Evolutionary conservation across 2,888 invertebrate genomes (phyloP), one percentile per base, ranked within the genome.

Genomic region (Lepetodrilus schrolli): DNA sequence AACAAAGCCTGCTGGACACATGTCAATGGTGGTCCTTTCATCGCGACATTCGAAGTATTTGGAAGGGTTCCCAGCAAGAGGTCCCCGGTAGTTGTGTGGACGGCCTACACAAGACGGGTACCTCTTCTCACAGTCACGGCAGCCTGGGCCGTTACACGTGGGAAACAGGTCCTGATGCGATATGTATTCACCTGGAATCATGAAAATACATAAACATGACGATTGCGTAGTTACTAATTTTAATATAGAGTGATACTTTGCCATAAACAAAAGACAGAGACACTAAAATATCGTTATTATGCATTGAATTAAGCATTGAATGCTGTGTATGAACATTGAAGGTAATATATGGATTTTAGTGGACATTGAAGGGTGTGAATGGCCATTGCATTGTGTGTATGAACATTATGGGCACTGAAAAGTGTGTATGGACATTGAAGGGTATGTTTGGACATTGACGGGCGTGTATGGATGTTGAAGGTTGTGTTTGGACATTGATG

Each of bases 51-150:
- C 68, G 47, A 26, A 68, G 47, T 23, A 68, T 26, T 47, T 68
- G 21, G 43, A 47, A 7, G 23, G 43, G 37, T 68, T 30, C 7
- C 26, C 26, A 17, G 43, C 30, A 17, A 68, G n/a, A n/a, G 26
- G 26, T 4, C 47, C 26, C 68, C 47, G 38, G 47, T 26, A 68
- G 43, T 30, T 47, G 68, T 68, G 43, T 7, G 43, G 43, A n/a
- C 34, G 26, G 5, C 68, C 68, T 5, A 43, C 37, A 47, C 68
- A 68, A 2, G 68, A 47, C 10, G 68, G 68, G 43, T 68, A 47
- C 47, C 26, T 10, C 10, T 17, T 21, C 20, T 68, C 68, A 47
- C 68, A 68, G 2, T 80, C 76, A 1, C 78, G 72, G 73, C 84
- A 85, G 13, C 69, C 73, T 4, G 72, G 1, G 47, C 43, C 8